Percentiles rank a stretch among this genome's conserved stretches.
Conservation (phyloP, 2,113 vertebrate genomes). For the Oxyruncus cristatus region DNA sequence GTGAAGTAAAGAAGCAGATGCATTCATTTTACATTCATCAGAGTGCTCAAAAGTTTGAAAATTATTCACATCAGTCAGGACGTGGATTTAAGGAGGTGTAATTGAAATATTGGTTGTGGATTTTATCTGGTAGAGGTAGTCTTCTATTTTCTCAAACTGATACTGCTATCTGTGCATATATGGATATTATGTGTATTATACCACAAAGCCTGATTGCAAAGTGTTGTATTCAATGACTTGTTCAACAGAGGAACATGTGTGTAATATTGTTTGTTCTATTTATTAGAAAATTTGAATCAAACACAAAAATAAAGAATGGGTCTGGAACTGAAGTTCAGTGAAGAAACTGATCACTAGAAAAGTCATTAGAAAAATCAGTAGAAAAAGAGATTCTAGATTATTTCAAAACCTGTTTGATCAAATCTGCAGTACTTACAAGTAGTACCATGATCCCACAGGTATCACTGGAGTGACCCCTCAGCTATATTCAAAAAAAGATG, state of each 20-base stretch:
- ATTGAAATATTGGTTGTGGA: neutral
- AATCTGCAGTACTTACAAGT: neutral
- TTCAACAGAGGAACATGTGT: neutral
- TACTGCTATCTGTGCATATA: neutral
- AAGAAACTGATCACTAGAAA: neutral
- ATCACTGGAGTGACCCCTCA: neutral
- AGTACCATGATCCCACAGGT: neutral
- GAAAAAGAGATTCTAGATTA: neutral
- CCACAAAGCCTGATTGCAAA: neutral
- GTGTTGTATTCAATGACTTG: neutral
- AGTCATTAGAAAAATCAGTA: neutral
- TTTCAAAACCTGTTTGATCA: neutral
- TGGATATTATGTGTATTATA: neutral
- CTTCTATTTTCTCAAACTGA: neutral
- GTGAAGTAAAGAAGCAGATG: neutral
- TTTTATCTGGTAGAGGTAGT: neutral
- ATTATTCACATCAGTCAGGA: neutral
- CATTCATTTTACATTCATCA: neutral
- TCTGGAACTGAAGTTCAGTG: neutral
- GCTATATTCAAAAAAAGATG: neutral
- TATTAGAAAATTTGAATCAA: neutral
- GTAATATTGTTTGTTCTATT: neutral
- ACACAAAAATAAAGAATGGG: neutral
- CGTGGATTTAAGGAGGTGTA: neutral
- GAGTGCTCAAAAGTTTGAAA: neutral